Evolutionary conservation across 1,140 invertebrate genomes (phyloP).

Genomic region (Tachypleus tridentatus): DNA sequence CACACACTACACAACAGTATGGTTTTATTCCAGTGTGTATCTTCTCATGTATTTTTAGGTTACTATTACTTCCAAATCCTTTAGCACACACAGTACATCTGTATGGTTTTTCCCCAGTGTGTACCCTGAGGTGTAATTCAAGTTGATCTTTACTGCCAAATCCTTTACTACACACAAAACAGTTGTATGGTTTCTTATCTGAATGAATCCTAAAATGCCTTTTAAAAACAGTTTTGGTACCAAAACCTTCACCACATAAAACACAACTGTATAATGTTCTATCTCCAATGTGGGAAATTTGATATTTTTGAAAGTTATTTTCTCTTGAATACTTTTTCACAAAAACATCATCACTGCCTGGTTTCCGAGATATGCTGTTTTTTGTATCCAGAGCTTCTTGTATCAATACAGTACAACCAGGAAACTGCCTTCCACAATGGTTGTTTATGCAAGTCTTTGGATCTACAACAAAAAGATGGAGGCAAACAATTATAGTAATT

Average conservation of each 20-base stretch:
- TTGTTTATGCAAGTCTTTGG: no score
- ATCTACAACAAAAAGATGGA: no score
- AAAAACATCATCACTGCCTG: no score
- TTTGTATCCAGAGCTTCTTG: no score
- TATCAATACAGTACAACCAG: no score
- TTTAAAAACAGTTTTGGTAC: neutral
- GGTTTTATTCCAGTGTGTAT: conserved; percentile 33
- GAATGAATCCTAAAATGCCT: conserved; percentile 49
- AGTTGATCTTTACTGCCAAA: conserved; percentile 35
- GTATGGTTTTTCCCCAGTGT: conserved; percentile 25
- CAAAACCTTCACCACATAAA: conserved; percentile 45
- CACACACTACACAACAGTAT: conserved; percentile 27
- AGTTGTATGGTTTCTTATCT: conserved; percentile 84
- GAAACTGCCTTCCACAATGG: no score
- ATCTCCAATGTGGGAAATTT: conserved; percentile 44
- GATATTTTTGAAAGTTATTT: no score
- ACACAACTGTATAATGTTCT: conserved; percentile 80
- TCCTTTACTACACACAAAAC: conserved; percentile 30
- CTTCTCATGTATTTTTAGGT: conserved; percentile 31
- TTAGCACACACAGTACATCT: conserved; percentile 25
- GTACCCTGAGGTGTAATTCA: conserved; percentile 29
- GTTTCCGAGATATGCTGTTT: no score
- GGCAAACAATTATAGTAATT: no score
- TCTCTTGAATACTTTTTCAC: no score
- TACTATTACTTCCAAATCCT: conserved; percentile 25